Percentiles rank a stretch among this genome's conserved stretches.
These are phyloP conservation scores for Propithecus deckenii DNA, from an alignment of 2,797 vertebrate species.

Conservation along the genomic window DNA sequence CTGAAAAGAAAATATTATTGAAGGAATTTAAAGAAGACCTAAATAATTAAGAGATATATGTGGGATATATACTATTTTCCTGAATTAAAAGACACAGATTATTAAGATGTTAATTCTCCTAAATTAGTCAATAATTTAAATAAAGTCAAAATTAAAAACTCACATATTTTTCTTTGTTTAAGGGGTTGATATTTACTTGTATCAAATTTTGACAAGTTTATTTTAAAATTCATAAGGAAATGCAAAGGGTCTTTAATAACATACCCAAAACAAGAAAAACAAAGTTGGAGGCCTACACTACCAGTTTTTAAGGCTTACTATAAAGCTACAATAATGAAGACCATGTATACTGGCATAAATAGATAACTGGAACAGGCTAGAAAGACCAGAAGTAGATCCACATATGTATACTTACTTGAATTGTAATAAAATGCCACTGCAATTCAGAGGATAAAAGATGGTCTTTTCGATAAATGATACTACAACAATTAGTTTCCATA, in stretches of 20 bases:
- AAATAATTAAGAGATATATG: background rate
- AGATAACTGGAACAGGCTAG: background rate
- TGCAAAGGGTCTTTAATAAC: background rate
- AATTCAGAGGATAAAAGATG: background rate
- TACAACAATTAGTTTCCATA: background rate
- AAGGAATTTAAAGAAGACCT: background rate
- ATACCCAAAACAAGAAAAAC: background rate
- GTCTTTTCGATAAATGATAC: background rate
- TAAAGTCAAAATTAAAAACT: background rate
- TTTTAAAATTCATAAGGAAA: background rate
- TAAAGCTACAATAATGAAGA: background rate
- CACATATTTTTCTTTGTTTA: background rate
- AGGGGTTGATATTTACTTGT: fast-evolving
- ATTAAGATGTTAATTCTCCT: background rate
- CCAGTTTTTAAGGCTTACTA: background rate
- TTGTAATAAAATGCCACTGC: background rate
- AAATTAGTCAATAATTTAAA: background rate
- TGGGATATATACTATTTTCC: background rate
- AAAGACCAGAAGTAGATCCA: background rate
- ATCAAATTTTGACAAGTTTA: background rate
- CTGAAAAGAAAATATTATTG: background rate
- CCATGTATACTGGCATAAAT: background rate
- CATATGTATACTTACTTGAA: background rate
- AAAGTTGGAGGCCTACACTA: background rate
- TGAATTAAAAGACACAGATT: background rate